Base-by-base conservation (phyloP, 2,113 vertebrate species). In the Labrus mixtus region DNA sequence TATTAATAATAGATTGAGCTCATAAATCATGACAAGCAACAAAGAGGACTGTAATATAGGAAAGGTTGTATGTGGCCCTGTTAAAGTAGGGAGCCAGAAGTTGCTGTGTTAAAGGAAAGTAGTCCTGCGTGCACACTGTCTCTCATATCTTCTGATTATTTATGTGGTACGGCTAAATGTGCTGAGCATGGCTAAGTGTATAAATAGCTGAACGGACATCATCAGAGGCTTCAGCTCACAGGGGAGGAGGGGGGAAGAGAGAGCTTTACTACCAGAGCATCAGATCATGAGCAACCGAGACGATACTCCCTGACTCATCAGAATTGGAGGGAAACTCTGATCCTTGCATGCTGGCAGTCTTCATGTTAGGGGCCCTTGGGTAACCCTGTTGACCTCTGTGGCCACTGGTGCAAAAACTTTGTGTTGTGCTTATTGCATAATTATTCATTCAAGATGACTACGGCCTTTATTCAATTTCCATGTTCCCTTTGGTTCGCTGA, bases 171-270 rank as follows among this genome's bases (percentile, higher is more conserved):
- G 64, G 51, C 66, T 74, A 78, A 92, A 93, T 91, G 84, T 93
- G 88, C 87, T 93, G 91, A 92, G 89, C 76, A 20, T 53, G 37
- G 79, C 84, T 76, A 56, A 66, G 86, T 83, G 83, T 90, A 92
- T 89, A 91, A 93, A 94, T 91, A 92, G 91, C 76, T 41, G 78
- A 61, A 48, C 57, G 78, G 88, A 68, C 86, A 86, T 90, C 81
- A 84, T 90, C 78, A 81, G 87, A 87, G 84, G 57, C 79, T 79
- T 72, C 51, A 56, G 68, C 65, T 90, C 79, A 59, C 56, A 45
- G 36, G 75, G 56, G 68, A 76, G 68, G 59, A 53, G 65, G 70
- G 62, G 73, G 73, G 53, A 61, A 76, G 59, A 68, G 64, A 53
- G 79, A 37, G 36, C 36, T 80, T 82, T 70, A 76, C 90, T 79